Base-by-base conservation (phyloP, 2,888 invertebrate genomes). In the Eueremaeus valkanovi region DNA sequence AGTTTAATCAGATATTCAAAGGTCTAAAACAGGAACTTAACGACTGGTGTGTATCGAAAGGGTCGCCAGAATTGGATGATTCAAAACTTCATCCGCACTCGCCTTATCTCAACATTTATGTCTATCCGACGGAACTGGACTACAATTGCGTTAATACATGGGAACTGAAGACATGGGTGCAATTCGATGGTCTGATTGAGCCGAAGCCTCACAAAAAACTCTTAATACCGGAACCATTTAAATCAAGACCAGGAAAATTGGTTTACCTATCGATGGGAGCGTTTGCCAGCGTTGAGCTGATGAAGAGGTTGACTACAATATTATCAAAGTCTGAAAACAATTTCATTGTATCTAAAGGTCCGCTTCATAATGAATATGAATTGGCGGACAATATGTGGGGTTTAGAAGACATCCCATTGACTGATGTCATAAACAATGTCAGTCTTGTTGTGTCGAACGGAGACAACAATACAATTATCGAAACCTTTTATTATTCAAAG, bases 331-430 rank as follows among this genome's bases (percentile, higher is more conserved):
- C 73, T 11, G 8, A 16, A 21, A 11, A 73, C 36, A 55, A 21
- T 9, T 73, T 61, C 21, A 73, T 73, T 40, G 73, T 73, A 31
- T 58, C 55, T 1, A 73, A 58, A 21, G 73, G 73, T 24, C 58
- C 27, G 31, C 16, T 36, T 33, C 36, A 40, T 21, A 1, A 61
- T 16, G 5, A 58, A 9, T 73, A 73, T 40, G 61, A 73, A 24
- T 61, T 73, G 16, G 36, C 73, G 3, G 36, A 55, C 61, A 73
- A 73, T 40, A 73, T 73, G 73, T 73, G 40, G 33, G 73, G 73
- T 13, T 18, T 36, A 13, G 61, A 73, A 27, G 31, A 58, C 36
- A 55, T 73, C 33, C 73, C 58, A n/a, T 40, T 55, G 6, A 6
- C 8, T 18, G 55, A 55, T 33, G 73, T 73, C 3, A 24, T 73